phyloP scores from a whole-genome alignment of 2,888 invertebrate genomes.

The Allophyes oxyacanthae region DNA sequence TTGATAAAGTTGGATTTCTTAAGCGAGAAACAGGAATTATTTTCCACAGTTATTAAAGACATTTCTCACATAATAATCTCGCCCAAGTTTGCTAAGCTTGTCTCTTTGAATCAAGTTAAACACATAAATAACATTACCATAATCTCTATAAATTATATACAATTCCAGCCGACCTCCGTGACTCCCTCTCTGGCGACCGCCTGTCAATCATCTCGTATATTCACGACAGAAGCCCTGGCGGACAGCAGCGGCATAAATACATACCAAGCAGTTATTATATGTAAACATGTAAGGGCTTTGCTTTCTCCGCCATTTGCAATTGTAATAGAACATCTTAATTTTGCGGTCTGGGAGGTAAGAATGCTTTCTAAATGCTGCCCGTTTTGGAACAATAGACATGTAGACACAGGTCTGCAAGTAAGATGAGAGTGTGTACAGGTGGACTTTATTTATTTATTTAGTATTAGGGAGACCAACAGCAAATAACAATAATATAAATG shows the following conservation, averaged over 20 bases:
- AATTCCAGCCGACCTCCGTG: conserved; percentile 6
- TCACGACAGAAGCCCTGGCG: conserved; percentile 6
- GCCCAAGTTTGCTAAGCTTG: not conserved
- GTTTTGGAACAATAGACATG: conserved; percentile 39
- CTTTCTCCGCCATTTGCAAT: conserved; percentile 57
- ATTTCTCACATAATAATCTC: not conserved
- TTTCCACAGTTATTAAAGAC: too few species aligned
- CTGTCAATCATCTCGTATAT: conserved; percentile 30
- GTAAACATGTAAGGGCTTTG: conserved; percentile 45
- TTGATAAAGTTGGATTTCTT: too few species aligned
- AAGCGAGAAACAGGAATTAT: too few species aligned
- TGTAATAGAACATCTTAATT: conserved; percentile 57
- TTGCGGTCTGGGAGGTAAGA: conserved; percentile 39
- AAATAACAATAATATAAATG: too few species aligned
- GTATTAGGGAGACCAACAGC: too few species aligned
- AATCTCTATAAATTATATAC: conserved; percentile 9
- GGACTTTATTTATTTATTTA: not conserved
- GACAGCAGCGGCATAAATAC: conserved; percentile 50
- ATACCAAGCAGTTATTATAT: conserved; percentile 58
- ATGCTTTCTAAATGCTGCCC: conserved; percentile 36
- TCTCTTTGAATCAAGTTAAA: conserved; percentile 10
- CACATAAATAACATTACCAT: conserved; percentile 26
- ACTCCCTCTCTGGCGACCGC: conserved; percentile 7
- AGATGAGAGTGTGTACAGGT: not conserved
- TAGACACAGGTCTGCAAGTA: not conserved